Evolutionary conservation across 2,888 invertebrate species (phyloP), one percentile per base, ranked within the genome.

Genomic region (Clostera curtula): DNA sequence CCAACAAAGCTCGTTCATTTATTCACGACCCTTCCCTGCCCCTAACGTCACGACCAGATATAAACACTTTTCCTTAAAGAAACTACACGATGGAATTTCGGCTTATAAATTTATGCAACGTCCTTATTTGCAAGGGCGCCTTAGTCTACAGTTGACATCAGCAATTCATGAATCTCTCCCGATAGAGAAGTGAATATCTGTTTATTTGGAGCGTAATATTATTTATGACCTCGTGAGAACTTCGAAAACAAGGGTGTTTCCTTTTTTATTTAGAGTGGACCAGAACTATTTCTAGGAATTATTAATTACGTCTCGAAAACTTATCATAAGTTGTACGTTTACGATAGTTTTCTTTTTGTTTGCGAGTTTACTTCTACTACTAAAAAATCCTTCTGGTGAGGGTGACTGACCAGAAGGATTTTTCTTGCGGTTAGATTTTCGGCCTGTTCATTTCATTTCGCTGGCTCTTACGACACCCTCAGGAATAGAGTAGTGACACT

Each of bases 91-190:
- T 37, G 33, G 34, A 48, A 42, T 46, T 56, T 49, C 29, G 36
- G 45, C 44, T 48, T 59, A 61, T 53, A 61, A 61, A 66, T 64
- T 58, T 65, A 70, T 68, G 60, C 64, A 62, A 64, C 58, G 50
- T 49, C 50, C 54, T 63, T 64, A 62, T 69, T 69, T 64, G 53
- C 58, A 62, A 65, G 59, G 59, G 51, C 47, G 51, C 46, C 53
- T 56, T 65, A 53, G 49, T 61, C 56, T 59, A 56, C 55, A 55
- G 61, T 56, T 58, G 60, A 57, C 63, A 71, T 74, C 70, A 72
- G 69, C 72, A 70, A 70, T 73, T 74, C 74, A 70, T 70, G 65
- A 64, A 68, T 58, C 49, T 51, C 48, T 47, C 43, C 52, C 40
- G 37, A 45, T 42, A 40, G 51, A 56, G 48, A 57, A 56, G 43